Conservation (phyloP, 1,140 invertebrate species). For the Pteromalus puparum region DNA sequence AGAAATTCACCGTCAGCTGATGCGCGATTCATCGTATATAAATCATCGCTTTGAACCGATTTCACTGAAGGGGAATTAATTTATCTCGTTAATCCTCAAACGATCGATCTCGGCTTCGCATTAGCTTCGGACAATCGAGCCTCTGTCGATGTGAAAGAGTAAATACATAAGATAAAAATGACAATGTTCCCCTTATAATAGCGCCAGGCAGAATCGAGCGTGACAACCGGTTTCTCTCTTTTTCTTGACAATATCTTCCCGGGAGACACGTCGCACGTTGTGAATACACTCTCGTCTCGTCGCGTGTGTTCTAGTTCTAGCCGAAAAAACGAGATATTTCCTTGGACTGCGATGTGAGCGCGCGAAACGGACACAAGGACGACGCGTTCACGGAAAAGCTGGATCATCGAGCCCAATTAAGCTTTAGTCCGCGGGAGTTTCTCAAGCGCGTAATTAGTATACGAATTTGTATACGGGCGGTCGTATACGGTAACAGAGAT, state of each 20-base stretch:
- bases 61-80: too few relatives aligned
- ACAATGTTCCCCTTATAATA: not conserved
- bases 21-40: too few relatives aligned
- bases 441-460: not conserved
- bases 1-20: too few relatives aligned
- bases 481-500: too few relatives aligned
- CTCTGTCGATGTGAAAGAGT: too few relatives aligned
- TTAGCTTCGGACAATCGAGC: too few relatives aligned
- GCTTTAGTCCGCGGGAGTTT: not conserved
- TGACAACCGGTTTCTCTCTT: not conserved
- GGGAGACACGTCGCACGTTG: not conserved
- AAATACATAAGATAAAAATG: not conserved
- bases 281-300: too few relatives aligned
- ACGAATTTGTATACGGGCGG: not conserved
- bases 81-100: too few relatives aligned
- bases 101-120: too few relatives aligned
- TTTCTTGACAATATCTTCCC: constrained; percentile 7
- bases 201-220: not conserved
- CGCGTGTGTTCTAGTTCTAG: not conserved
- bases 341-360: not conserved
- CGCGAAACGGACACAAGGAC: constrained; percentile 10
- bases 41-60: too few relatives aligned
- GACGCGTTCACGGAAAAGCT: not conserved
- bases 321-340: not conserved
- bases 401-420: not conserved